A percentile compares a stretch with the other conserved stretches of the same genome.
Evolutionary conservation across 2,888 invertebrate species (phyloP).

Genomic region (Perizoma flavofasciatum): DNA sequence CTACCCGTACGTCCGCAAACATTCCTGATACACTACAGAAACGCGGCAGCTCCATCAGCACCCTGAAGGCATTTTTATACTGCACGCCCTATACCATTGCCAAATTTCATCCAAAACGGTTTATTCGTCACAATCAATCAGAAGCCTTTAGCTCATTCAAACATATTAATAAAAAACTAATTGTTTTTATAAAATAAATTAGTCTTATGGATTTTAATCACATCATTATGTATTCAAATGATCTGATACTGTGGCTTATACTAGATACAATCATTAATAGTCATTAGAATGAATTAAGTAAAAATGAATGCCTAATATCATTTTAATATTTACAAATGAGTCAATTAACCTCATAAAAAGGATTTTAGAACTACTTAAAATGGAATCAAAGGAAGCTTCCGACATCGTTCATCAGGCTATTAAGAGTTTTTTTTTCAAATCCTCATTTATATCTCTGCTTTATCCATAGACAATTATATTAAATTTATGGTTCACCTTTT

Average conservation of each 20-base stretch:
- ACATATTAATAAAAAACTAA: no score
- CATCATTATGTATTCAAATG: slow-evolving; percentile 1
- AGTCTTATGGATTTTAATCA: slow-evolving; percentile 1
- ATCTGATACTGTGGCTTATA: neutral
- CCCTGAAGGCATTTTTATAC: no score
- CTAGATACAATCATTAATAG: slow-evolving; percentile 2
- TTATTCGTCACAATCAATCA: no score
- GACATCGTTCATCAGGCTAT: slow-evolving; percentile 21
- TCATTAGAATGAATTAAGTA: slow-evolving; percentile 11
- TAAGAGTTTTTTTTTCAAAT: slow-evolving; percentile 18
- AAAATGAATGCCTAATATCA: slow-evolving; percentile 17
- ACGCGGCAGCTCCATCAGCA: no score
- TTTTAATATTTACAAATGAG: slow-evolving; percentile 31
- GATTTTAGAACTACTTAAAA: slow-evolving; percentile 6
- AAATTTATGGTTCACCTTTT: slow-evolving; percentile 40
- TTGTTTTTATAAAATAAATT: no score
- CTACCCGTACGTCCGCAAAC: no score
- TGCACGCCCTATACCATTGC: no score
- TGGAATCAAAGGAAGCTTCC: slow-evolving; percentile 31
- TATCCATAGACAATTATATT: slow-evolving; percentile 35
- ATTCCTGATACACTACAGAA: no score
- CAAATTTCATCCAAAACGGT: no score
- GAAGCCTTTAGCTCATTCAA: no score
- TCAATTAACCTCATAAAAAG: slow-evolving; percentile 18
- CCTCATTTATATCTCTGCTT: slow-evolving; percentile 23